These are phyloP conservation scores for Melanotaenia nigrans DNA, from an alignment of 2,797 vertebrate species.

Conservation along the genomic window DNA sequence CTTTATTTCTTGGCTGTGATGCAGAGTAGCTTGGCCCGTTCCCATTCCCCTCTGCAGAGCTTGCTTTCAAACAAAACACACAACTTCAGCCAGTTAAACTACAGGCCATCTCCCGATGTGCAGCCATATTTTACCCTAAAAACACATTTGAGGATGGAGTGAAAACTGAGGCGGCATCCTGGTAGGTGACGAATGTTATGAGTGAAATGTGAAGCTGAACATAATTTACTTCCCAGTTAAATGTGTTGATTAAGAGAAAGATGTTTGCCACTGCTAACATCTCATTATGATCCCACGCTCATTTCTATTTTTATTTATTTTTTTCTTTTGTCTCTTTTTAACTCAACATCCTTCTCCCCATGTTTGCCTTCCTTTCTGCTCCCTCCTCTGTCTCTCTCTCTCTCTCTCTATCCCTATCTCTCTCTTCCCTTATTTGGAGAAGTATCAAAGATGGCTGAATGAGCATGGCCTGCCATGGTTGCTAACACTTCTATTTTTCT, in stretches of 20 bases:
- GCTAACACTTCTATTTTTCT: conserved; percentile 42
- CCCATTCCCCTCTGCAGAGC: conserved; percentile 23
- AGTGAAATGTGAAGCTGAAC: conserved; percentile 22
- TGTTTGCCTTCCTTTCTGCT: neutral
- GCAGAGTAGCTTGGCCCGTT: neutral
- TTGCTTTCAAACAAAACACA: conserved; percentile 65
- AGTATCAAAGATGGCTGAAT: conserved; percentile 51
- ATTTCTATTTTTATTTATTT: conserved; percentile 28
- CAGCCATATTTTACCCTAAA: conserved; percentile 57
- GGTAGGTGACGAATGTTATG: conserved; percentile 24
- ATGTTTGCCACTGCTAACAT: conserved; percentile 12
- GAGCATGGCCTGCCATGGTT: conserved; percentile 21
- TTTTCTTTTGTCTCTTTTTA: neutral
- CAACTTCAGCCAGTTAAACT: conserved; percentile 6
- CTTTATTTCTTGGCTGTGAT: conserved; percentile 34
- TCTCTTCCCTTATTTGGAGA: conserved; percentile 55
- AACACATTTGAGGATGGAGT: conserved; percentile 41
- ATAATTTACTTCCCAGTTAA: conserved; percentile 14
- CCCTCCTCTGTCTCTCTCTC: neutral
- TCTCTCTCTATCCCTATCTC: conserved; percentile 15
- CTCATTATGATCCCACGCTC: neutral
- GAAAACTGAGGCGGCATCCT: conserved; percentile 19
- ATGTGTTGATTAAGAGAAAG: conserved; percentile 4
- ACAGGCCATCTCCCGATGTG: conserved; percentile 14
- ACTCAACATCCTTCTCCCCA: neutral